phyloP scores from a whole-genome alignment of 1,140 invertebrate species.

The Listronotus bonariensis region DNA sequence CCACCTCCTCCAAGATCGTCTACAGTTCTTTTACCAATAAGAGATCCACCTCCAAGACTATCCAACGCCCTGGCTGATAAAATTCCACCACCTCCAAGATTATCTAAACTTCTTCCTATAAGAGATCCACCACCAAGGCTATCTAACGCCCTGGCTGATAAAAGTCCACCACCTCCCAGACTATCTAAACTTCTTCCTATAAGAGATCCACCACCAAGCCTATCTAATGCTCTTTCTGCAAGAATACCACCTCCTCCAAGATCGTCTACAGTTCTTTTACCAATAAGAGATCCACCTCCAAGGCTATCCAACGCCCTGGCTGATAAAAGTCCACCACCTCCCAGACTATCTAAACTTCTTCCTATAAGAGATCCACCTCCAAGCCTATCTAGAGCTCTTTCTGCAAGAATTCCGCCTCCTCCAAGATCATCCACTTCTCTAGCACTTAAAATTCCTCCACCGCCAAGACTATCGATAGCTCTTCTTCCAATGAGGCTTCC shows the following conservation, averaged over 20 bases:
- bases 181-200: constrained; percentile 9
- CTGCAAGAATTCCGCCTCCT: constrained; percentile 6
- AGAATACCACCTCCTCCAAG: constrained; percentile 34
- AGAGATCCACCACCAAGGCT: constrained; percentile 26
- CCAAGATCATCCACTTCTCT: constrained; percentile 8
- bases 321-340: constrained; percentile 32
- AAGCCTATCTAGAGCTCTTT: constrained; percentile 25
- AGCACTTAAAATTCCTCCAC: constrained; percentile 17
- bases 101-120: not conserved
- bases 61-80: constrained; percentile 22
- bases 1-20: constrained; percentile 35
- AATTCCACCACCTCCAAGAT: constrained; percentile 7
- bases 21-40: not conserved
- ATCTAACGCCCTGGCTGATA: constrained; percentile 17
- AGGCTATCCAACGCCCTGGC: constrained; percentile 28
- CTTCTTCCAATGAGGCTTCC: not conserved
- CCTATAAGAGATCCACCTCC: constrained; percentile 23
- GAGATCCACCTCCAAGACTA: constrained; percentile 3
- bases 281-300: constrained; percentile 25
- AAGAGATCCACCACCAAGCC: constrained; percentile 25
- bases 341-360: constrained; percentile 31
- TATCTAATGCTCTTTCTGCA: constrained; percentile 25
- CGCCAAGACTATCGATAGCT: constrained; percentile 18
- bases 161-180: constrained; percentile 17
- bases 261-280: constrained; percentile 22